phyloP scores from a whole-genome alignment of 1,140 invertebrate species.

The Lordiphosa clarofinis region DNA sequence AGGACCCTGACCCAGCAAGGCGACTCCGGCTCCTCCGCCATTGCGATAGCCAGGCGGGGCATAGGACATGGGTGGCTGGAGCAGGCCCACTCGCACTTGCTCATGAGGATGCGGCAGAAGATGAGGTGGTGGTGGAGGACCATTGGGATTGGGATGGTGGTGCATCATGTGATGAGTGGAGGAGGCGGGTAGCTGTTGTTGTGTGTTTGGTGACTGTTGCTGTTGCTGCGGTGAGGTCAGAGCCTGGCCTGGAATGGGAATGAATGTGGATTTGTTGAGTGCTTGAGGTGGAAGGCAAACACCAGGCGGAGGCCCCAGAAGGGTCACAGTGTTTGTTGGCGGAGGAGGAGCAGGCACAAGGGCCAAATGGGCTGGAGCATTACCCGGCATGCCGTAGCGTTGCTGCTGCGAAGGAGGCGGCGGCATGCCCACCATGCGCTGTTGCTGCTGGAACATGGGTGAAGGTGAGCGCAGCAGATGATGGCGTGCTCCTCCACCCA shows the following conservation, averaged over 20 bases:
- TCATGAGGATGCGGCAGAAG: constrained; percentile 61
- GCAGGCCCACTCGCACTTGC: constrained; percentile 56
- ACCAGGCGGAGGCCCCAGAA: constrained; percentile 8
- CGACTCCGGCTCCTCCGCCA: constrained; percentile 24
- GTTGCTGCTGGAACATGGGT: constrained; percentile 51
- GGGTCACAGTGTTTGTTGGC: constrained; percentile 9
- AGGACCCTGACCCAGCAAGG: constrained; percentile 50
- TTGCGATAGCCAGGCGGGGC: constrained; percentile 48
- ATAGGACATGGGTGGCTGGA: constrained; percentile 48
- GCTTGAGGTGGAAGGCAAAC: constrained; percentile 30
- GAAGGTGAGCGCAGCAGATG: constrained; percentile 56
- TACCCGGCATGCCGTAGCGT: constrained; percentile 60
- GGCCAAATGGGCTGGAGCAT: constrained; percentile 31
- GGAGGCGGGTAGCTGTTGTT: constrained; percentile 44
- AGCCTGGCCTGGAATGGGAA: constrained; percentile 72
- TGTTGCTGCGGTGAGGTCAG: constrained; percentile 49
- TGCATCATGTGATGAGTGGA: constrained; percentile 58
- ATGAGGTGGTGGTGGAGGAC: constrained; percentile 24
- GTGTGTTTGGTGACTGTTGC: constrained; percentile 44
- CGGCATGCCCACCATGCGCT: constrained; percentile 47
- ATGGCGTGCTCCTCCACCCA: constrained; percentile 50
- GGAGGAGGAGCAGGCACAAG: constrained; percentile 11
- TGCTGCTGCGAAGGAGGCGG: constrained; percentile 25
- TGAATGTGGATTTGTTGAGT: constrained; percentile 53
- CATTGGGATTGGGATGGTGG: constrained; percentile 39